Base-by-base conservation (phyloP, 1,140 invertebrate species). In the Drosophila suzukii region DNA sequence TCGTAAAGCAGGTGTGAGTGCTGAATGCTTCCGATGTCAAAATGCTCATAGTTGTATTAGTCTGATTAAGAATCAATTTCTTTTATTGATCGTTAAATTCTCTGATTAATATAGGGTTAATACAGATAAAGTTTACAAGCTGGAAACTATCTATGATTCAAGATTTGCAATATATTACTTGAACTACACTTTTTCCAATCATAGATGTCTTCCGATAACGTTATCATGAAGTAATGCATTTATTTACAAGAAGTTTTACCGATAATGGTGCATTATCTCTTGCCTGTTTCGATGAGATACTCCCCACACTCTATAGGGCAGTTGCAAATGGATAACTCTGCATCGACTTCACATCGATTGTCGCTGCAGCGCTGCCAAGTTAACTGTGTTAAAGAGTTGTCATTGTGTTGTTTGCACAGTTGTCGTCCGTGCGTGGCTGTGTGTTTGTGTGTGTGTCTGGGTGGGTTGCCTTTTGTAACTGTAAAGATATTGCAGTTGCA, bases 321-420 rank as follows among this genome's bases (percentile, higher is more conserved):
- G 44, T 47, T 44, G 67, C 38, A 60, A 73, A 73, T 60, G 67
- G 55, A 61, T 73, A 59, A 73, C 55, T 39, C 38, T 39, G 17
- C 54, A 39, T 53, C 57, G 70, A n/a, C 70, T 68, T 58, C 72
- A 13, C 70, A 74, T 75, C 73, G 62, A 76, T 55, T 70, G 73
- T 36, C 56, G 63, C 51, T 50, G 75, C 73, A 71, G 60, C 75
- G 47, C 56, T 50, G 80, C 49, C 56, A 84, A 84, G 75, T 88
- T 86, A 86, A 86, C 75, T 83, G 79, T 83, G 83, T 86, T 86
- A 86, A 86, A 86, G 83, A 88, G 83, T 86, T 86, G 83, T 88
- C 83, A 86, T 77, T 88, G 83, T 83, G 79, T 68, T 86, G 84
- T 86, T 86, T 86, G 83, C 83, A 76, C 75, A 88, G 75, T 79